phyloP scores from a whole-genome alignment of 2,797 vertebrate species.

The Austrolebias charrua region DNA sequence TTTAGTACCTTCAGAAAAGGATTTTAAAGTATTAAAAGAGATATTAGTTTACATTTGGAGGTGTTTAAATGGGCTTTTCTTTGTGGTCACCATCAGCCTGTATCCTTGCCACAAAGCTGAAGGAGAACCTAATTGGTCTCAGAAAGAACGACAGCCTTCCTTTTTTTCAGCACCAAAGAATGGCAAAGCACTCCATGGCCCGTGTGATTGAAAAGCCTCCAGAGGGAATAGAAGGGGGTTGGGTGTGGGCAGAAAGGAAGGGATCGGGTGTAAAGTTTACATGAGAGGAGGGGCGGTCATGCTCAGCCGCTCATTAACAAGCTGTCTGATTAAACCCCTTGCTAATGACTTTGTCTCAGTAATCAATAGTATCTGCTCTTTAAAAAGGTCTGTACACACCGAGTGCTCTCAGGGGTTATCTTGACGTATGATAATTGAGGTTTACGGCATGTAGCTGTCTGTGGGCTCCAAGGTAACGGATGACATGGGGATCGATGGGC shows the following conservation, averaged over 20 bases:
- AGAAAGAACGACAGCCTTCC: conserved; percentile 64
- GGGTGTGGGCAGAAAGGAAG: conserved; percentile 3
- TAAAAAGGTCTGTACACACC: conserved; percentile 64
- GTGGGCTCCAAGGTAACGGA: conserved; percentile 49
- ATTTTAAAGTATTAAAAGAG: conserved; percentile 9
- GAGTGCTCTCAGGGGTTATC: conserved; percentile 53
- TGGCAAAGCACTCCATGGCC: conserved; percentile 63
- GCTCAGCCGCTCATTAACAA: conserved; percentile 75
- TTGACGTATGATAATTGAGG: conserved; percentile 57
- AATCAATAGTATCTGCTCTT: conserved; percentile 79
- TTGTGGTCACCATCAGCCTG: conserved; percentile 48
- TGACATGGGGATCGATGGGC: conserved; percentile 45
- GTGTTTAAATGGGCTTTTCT: conserved; percentile 43
- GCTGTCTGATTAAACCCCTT: conserved; percentile 74
- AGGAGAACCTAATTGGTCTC: conserved; percentile 73
- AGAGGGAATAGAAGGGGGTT: conserved; percentile 51
- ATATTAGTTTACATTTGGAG: conserved; percentile 32
- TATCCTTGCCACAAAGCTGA: conserved; percentile 48
- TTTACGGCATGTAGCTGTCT: conserved; percentile 41
- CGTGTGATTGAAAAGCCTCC: conserved; percentile 72
- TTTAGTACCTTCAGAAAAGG: conserved; percentile 13
- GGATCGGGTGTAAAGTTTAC: conserved; percentile 43
- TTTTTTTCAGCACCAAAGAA: conserved; percentile 69
- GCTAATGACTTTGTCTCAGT: conserved; percentile 77
- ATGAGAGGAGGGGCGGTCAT: conserved; percentile 58